phyloP scores from a whole-genome alignment of 2,888 invertebrate genomes.

The Osmoderma eremita region DNA sequence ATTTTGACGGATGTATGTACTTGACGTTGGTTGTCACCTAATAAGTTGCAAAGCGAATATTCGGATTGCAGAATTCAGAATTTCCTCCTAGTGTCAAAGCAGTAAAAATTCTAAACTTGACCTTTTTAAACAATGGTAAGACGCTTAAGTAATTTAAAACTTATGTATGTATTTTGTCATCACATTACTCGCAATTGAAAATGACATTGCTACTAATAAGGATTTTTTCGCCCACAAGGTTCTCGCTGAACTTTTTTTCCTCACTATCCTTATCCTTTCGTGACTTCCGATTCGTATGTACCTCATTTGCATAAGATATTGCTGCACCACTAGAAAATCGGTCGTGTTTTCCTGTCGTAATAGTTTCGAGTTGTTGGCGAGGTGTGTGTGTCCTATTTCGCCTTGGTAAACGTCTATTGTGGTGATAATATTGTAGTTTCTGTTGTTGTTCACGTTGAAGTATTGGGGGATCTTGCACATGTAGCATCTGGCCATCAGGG shows the following conservation, averaged over 20 bases:
- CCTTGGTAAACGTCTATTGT: not conserved
- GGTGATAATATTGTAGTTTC: not conserved
- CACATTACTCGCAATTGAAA: too few relatives aligned
- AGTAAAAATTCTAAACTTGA: too few relatives aligned
- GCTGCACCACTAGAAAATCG: not conserved
- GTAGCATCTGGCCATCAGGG: not conserved
- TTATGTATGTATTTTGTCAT: too few relatives aligned
- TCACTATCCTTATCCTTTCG: constrained; percentile 12
- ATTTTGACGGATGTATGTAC: too few relatives aligned
- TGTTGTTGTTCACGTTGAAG: not conserved
- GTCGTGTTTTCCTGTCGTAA: not conserved
- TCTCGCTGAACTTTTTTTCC: not conserved
- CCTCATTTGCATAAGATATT: not conserved
- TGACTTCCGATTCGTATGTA: not conserved
- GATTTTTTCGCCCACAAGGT: not conserved
- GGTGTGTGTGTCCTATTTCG: not conserved
- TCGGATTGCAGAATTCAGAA: too few relatives aligned
- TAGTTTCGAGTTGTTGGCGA: not conserved
- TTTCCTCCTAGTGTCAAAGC: too few relatives aligned
- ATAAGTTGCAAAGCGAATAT: too few relatives aligned
- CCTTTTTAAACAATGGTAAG: too few relatives aligned
- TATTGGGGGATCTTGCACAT: not conserved
- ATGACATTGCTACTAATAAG: not conserved
- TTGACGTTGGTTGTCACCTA: too few relatives aligned
- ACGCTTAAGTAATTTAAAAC: too few relatives aligned